Conservation (phyloP, 2,888 invertebrate species). For the Cataglyphis rosenhaueri region DNA sequence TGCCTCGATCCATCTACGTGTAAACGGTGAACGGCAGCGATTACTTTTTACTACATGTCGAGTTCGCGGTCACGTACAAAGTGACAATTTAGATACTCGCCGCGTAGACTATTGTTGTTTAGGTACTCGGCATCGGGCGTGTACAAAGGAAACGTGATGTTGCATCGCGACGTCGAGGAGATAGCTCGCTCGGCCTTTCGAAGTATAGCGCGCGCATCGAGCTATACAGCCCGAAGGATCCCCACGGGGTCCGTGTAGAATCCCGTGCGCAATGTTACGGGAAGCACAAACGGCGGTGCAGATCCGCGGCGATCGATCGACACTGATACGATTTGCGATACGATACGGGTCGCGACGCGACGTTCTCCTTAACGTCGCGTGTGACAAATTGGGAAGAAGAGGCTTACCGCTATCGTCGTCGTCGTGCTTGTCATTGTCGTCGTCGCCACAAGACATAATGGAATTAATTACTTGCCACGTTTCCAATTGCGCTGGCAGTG, state of each 20-base stretch:
- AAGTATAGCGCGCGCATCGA: neutral
- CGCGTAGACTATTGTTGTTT: slow-evolving; percentile 50
- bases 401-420: slow-evolving; percentile 42
- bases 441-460: slow-evolving; percentile 42
- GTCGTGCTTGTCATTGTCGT: neutral
- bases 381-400: slow-evolving; percentile 67
- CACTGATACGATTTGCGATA: slow-evolving; percentile 63
- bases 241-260: slow-evolving; percentile 72
- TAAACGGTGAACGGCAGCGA: neutral
- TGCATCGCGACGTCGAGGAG: neutral
- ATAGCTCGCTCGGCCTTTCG: neutral
- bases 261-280: slow-evolving; percentile 61
- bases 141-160: slow-evolving; percentile 49
- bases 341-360: slow-evolving; percentile 26
- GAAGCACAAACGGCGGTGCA: slow-evolving; percentile 67
- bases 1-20: neutral
- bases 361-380: slow-evolving; percentile 33
- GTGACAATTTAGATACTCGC: slow-evolving; percentile 49
- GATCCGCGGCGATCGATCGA: slow-evolving; percentile 72
- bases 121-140: slow-evolving; percentile 11
- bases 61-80: slow-evolving; percentile 39
- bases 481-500: neutral
- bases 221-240: slow-evolving; percentile 63
- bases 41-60: slow-evolving; percentile 42
- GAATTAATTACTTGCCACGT: slow-evolving; percentile 64